A percentile compares a stretch with the other conserved stretches of the same genome.
phyloP scores from a whole-genome alignment of 1,140 invertebrate species.

The Magallana angulata region DNA sequence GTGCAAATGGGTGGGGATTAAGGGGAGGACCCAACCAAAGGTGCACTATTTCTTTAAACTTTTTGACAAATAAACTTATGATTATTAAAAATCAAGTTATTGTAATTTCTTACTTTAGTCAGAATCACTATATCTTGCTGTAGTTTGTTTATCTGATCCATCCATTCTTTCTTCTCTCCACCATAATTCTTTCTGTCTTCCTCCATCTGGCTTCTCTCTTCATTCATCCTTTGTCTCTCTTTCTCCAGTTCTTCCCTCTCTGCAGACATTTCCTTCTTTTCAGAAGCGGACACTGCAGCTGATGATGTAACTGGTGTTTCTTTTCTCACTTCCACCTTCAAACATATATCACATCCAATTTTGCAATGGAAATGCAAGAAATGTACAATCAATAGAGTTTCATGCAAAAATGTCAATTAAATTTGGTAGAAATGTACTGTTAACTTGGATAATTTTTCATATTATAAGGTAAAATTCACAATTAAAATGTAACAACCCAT shows the following conservation, averaged over 20 bases:
- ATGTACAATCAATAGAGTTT: too few species aligned
- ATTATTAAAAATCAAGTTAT: too few species aligned
- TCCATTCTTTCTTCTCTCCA: conserved; percentile 62
- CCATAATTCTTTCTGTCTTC: conserved; percentile 58
- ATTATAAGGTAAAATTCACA: too few species aligned
- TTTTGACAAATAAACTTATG: too few species aligned
- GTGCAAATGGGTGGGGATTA: too few species aligned
- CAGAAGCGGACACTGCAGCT: conserved; percentile 47
- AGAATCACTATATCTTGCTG: conserved; percentile 55
- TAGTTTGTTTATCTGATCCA: conserved; percentile 62
- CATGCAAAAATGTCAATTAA: too few species aligned
- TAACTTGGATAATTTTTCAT: too few species aligned
- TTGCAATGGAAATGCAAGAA: too few species aligned
- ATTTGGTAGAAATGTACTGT: too few species aligned
- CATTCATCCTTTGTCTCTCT: conserved; percentile 60
- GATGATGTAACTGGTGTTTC: conserved; percentile 39
- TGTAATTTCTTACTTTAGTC: conserved; percentile 53
- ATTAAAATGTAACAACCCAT: too few species aligned
- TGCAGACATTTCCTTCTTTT: conserved; percentile 55
- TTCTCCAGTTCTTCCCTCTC: conserved; percentile 56
- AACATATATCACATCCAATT: not conserved
- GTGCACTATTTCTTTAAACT: too few species aligned
- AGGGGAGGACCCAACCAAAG: too few species aligned
- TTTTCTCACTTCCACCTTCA: not conserved
- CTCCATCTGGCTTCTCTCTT: conserved; percentile 62